phyloP scores from a whole-genome alignment of 2,888 invertebrate genomes.

The Drosophila parthenogenetica region DNA sequence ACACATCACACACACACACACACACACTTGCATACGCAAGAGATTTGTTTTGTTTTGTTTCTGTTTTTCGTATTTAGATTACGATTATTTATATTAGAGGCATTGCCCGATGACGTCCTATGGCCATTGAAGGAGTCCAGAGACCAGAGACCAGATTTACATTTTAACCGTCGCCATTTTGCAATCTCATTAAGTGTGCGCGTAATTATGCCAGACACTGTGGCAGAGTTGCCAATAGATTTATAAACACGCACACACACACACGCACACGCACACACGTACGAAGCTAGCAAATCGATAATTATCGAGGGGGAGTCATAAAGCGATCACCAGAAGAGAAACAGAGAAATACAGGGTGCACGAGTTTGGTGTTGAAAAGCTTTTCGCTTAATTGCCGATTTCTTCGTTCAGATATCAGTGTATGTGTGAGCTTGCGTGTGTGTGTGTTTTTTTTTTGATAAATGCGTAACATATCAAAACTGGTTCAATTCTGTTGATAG shows the following conservation, averaged over 20 bases:
- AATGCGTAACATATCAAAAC: slow-evolving; percentile 76
- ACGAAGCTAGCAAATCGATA: slow-evolving; percentile 24
- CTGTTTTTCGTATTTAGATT: slow-evolving; percentile 62
- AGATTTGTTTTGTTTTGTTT: slow-evolving; percentile 23
- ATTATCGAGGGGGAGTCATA: slow-evolving; percentile 21
- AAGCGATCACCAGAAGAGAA: not conserved
- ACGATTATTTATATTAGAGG: slow-evolving; percentile 55
- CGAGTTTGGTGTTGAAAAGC: slow-evolving; percentile 10
- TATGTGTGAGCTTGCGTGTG: not conserved
- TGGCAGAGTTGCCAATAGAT: slow-evolving; percentile 46
- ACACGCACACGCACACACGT: slow-evolving; percentile 2
- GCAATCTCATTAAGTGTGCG: slow-evolving; percentile 32
- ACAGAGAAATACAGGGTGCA: slow-evolving; percentile 17
- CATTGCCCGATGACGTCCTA: slow-evolving; percentile 58
- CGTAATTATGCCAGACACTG: slow-evolving; percentile 66
- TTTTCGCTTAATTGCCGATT: slow-evolving; percentile 17
- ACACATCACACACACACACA: not conserved
- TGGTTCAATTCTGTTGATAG: slow-evolving; percentile 74
- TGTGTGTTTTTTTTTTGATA: slow-evolving; percentile 34
- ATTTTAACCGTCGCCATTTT: slow-evolving; percentile 6
- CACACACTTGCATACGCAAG: slow-evolving; percentile 21
- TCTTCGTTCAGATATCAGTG: not conserved
- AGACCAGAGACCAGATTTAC: slow-evolving; percentile 5
- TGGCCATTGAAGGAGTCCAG: slow-evolving; percentile 13
- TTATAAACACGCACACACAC: not conserved